Conservation (phyloP, 2,888 invertebrate genomes). For the Axea sp. region DNA sequence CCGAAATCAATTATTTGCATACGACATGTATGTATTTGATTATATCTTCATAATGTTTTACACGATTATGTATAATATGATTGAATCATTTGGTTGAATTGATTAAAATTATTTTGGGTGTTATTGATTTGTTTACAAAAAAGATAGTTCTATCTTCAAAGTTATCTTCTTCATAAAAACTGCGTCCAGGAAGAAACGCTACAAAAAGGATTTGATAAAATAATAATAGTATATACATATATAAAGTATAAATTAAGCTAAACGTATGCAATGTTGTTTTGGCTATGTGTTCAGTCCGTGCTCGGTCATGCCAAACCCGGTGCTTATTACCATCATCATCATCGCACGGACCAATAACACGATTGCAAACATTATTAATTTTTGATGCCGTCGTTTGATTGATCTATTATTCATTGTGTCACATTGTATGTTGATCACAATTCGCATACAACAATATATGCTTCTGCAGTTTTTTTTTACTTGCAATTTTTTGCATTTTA, state of each 20-base stretch:
- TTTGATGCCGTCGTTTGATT: constrained; percentile 36
- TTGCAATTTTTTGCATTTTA: too few species aligned
- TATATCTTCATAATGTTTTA: too few species aligned
- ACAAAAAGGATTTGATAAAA: constrained; percentile 68
- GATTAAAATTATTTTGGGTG: too few species aligned
- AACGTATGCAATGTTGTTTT: constrained; percentile 76
- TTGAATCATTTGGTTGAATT: too few species aligned
- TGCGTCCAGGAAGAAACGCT: constrained; percentile 58
- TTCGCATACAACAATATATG: constrained; percentile 5
- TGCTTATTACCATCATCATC: constrained; percentile 41
- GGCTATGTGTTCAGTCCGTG: constrained; percentile 70
- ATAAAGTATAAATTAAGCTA: constrained; percentile 77
- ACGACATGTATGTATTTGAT: too few species aligned
- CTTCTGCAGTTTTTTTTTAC: not conserved
- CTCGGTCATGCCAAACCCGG: constrained; percentile 56
- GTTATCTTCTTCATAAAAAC: constrained; percentile 17
- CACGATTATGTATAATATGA: too few species aligned
- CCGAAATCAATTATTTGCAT: too few species aligned
- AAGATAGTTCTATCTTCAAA: not conserved
- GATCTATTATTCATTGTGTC: constrained; percentile 51
- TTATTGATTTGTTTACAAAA: too few species aligned
- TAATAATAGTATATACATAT: constrained; percentile 74
- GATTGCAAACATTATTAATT: constrained; percentile 36
- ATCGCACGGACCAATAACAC: constrained; percentile 35
- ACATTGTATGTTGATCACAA: constrained; percentile 36